Base-by-base conservation (phyloP, 2,113 vertebrate genomes). In the Excalfactoria chinensis region DNA sequence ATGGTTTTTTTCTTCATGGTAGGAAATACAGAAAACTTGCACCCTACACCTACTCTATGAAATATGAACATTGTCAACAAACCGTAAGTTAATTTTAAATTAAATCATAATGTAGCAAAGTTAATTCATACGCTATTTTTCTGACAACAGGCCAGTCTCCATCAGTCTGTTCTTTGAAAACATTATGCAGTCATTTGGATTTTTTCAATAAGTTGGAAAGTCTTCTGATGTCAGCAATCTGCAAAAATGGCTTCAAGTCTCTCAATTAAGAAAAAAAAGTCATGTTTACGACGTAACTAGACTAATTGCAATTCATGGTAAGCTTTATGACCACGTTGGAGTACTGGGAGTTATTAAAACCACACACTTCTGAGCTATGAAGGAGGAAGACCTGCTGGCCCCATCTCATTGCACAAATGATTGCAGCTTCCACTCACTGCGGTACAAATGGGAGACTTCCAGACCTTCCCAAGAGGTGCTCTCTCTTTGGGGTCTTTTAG, bases 1-100 rank as follows among this genome's bases (percentile, higher is more conserved):
- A 98, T 98, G 94, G 85, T 92, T 95, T 90, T 88, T 67, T 95
- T 60, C 87, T 89, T 94, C 93, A 49, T 92, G 88, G 82, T 96
- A 93, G 96, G 95, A 97, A 97, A 97, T 88, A 96, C 67, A 85
- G 86, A 94, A 96, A 96, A 95, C 92, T 55, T 89, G 95, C 89
- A 87, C 90, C 75, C 97, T 96, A 95, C 93, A 82, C 92, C 94
- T 97, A 89, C 96, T 91, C 97, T 96, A 93, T 89, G 93, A 96
- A 96, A 95, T 90, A 93, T 69, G 66, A 94, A 86, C 43, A 91
- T 92, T 97, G 91, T 97, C 96, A 95, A 96, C 95, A 96, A 96
- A 93, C 48, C 8, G 0, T 87, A 96, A 94, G 89, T 93, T 96
- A 91, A 86, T 97, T 96, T 97, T 64, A 89, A 97, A 97, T 93